Evolutionary conservation across 2,113 vertebrate species (phyloP).

Genomic region (Alosa alosa): DNA sequence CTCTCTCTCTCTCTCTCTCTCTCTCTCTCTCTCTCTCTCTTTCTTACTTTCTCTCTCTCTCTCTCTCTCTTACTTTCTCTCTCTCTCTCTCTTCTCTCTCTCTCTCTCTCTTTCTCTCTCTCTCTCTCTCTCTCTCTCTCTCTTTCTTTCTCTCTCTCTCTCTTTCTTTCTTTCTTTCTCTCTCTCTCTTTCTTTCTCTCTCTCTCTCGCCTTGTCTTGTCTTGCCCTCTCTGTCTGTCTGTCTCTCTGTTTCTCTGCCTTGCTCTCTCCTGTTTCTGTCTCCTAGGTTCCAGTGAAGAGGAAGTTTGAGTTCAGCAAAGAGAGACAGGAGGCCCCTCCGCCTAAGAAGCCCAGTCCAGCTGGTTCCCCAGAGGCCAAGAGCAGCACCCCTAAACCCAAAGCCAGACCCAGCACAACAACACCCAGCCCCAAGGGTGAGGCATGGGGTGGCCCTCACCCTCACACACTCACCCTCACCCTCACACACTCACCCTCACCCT

Average conservation of each 20-base stretch:
- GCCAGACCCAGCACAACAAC: slow-evolving; percentile 58
- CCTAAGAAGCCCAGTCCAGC: slow-evolving; percentile 62
- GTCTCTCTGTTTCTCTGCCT: not conserved
- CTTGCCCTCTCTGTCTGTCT: not conserved
- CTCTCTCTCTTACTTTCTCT: not conserved
- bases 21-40: not conserved
- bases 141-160: not conserved
- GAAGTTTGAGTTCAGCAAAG: slow-evolving; percentile 84
- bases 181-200: not conserved
- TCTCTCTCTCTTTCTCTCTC: not conserved
- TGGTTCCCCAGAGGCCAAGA: slow-evolving; percentile 59
- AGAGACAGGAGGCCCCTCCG: slow-evolving; percentile 63
- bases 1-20: not conserved
- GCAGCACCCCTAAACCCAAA: slow-evolving; percentile 55
- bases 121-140: not conserved
- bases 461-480: too few relatives aligned
- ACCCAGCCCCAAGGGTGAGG: slow-evolving; percentile 70
- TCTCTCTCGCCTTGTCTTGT: not conserved
- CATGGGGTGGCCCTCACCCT: not conserved
- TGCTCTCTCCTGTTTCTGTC: not conserved
- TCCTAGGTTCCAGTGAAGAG: slow-evolving; percentile 75
- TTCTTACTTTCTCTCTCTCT: not conserved
- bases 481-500: not conserved
- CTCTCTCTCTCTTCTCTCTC: not conserved
- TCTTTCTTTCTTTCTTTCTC: not conserved